Evolutionary conservation across 2,797 vertebrate species (phyloP).

Genomic region (Intellagama lesueurii): DNA sequence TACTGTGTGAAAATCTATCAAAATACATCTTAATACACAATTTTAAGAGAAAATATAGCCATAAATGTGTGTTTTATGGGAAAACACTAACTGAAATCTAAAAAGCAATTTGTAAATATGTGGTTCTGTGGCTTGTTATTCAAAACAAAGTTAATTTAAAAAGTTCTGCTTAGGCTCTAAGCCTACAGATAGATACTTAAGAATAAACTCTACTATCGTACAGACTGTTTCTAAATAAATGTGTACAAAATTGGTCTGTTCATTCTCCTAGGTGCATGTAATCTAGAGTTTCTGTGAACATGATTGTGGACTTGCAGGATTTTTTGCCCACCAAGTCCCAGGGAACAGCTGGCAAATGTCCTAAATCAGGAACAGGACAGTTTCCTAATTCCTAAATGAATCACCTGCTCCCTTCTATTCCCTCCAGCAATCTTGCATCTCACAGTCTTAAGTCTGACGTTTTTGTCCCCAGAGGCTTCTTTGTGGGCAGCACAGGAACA

Average conservation of each 20-base stretch:
- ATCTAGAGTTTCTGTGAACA: background rate
- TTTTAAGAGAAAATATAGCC: too few relatives aligned
- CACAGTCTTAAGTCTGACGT: constrained; percentile 75
- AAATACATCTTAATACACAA: too few relatives aligned
- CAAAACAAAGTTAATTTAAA: background rate
- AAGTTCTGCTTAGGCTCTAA: background rate
- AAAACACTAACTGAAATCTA: too few relatives aligned
- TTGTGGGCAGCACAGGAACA: constrained; percentile 69
- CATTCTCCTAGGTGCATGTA: too few relatives aligned
- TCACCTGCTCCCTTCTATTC: constrained; percentile 80
- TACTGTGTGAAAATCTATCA: too few relatives aligned
- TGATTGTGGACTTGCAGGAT: background rate
- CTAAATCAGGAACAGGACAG: background rate
- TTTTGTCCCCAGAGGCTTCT: constrained; percentile 83
- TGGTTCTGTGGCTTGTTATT: too few relatives aligned
- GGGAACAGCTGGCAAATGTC: background rate
- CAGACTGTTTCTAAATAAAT: background rate
- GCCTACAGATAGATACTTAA: background rate
- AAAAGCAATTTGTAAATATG: too few relatives aligned
- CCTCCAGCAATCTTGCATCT: constrained; percentile 65
- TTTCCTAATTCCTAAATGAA: constrained; percentile 56
- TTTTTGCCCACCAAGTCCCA: constrained; percentile 41
- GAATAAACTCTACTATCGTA: background rate
- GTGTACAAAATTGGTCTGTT: too few relatives aligned
- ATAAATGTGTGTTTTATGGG: too few relatives aligned